Conservation (phyloP, 2,113 vertebrate genomes). For the Spermophilus dauricus region DNA sequence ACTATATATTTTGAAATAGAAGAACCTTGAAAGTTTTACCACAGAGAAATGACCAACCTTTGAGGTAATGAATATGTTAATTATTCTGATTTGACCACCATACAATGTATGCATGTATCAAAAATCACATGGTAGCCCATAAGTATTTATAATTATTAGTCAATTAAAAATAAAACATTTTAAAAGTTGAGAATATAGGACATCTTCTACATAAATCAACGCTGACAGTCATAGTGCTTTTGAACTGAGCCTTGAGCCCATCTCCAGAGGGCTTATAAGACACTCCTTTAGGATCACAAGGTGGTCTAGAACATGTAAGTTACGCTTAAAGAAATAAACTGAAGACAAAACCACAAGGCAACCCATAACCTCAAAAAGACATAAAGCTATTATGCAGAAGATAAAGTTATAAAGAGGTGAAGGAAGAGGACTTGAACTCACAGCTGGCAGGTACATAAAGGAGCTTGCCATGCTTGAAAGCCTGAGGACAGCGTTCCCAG, state of each 20-base stretch:
- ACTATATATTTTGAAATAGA: background rate
- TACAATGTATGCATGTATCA: background rate
- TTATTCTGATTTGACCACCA: background rate
- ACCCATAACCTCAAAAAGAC: background rate
- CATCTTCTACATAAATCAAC: background rate
- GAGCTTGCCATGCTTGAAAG: no score
- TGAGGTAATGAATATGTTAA: background rate
- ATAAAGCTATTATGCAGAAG: background rate
- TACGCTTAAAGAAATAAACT: background rate
- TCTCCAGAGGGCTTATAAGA: background rate
- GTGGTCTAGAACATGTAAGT: background rate
- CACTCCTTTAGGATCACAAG: background rate
- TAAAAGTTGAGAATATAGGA: background rate
- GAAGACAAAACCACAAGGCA: background rate
- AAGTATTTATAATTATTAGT: background rate
- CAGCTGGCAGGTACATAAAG: background rate
- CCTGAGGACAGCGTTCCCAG: no score
- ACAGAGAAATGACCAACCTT: background rate
- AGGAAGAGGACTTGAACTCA: background rate
- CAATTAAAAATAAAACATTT: background rate
- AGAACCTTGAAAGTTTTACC: background rate
- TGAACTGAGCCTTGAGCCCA: background rate
- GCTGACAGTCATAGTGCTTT: background rate
- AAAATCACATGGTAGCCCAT: background rate
- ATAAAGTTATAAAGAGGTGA: background rate